Evolutionary conservation across 2,113 vertebrate species (phyloP).

Genomic region (human (Homo sapiens)): DNA sequence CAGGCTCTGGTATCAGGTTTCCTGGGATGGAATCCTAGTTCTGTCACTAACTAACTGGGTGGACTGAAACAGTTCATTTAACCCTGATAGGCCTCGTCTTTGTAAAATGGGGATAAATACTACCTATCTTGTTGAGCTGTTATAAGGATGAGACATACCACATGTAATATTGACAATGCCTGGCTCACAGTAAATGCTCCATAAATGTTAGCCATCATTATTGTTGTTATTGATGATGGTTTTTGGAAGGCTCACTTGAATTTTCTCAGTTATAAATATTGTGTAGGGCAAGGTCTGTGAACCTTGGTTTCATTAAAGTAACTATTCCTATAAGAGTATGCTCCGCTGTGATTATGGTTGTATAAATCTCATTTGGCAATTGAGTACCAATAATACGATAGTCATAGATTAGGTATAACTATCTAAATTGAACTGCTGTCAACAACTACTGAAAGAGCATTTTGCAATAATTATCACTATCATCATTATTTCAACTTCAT

Average conservation of each 20-base stretch:
- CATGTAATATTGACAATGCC: background rate
- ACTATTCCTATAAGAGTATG: background rate
- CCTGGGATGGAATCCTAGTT: background rate
- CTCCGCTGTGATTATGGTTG: background rate
- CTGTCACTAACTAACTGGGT: background rate
- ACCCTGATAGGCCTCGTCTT: background rate
- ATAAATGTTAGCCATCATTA: background rate
- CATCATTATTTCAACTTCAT: background rate
- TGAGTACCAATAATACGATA: background rate
- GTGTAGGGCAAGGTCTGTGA: background rate
- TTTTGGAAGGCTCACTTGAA: conserved; percentile 64
- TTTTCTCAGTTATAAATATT: conserved; percentile 63
- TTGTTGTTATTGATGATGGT: background rate
- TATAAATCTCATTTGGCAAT: background rate
- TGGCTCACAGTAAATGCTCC: background rate
- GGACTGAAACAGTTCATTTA: background rate
- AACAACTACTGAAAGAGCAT: background rate
- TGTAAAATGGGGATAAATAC: background rate
- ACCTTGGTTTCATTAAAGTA: conserved; percentile 35
- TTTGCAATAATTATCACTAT: background rate
- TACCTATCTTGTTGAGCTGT: background rate
- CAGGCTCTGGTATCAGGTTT: background rate
- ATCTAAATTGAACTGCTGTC: background rate
- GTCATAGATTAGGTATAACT: background rate
- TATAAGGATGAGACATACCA: too few species aligned